Percentiles rank a stretch among this genome's conserved stretches.
Conservation (phyloP, 2,113 vertebrate species). For the Sceloporus tristichus region DNA sequence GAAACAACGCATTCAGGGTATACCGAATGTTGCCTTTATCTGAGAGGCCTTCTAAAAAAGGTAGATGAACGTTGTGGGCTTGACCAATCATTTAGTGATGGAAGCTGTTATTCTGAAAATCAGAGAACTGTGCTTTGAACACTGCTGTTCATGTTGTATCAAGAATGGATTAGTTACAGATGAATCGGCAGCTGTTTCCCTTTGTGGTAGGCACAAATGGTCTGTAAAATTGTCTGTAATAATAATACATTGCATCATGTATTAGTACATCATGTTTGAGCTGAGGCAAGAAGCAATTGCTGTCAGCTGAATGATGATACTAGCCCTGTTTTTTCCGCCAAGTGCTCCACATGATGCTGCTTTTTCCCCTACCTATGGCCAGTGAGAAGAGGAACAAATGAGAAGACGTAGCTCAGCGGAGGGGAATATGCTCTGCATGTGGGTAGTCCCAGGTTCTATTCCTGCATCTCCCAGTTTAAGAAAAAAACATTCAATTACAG, state of each 20-base stretch:
- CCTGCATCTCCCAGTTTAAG: background rate
- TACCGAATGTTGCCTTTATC: slow-evolving; percentile 93
- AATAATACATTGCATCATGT: background rate
- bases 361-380: background rate
- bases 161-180: background rate
- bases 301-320: background rate
- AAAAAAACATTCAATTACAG: background rate
- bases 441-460: background rate
- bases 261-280: background rate
- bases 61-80: slow-evolving; percentile 67
- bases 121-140: rapidly evolving
- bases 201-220: background rate
- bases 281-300: background rate
- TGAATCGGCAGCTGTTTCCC: background rate
- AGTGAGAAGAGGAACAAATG: background rate
- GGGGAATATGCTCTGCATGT: background rate
- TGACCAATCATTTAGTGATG: background rate
- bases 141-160: background rate
- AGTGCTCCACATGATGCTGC: background rate
- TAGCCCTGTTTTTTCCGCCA: background rate
- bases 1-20: slow-evolving; percentile 97
- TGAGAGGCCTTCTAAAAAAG: slow-evolving; percentile 92
- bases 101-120: background rate
- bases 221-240: background rate
- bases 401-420: background rate